These are phyloP conservation scores for Thripadectes ignobilis DNA, from an alignment of 2,797 vertebrate genomes.

Conservation along the genomic window DNA sequence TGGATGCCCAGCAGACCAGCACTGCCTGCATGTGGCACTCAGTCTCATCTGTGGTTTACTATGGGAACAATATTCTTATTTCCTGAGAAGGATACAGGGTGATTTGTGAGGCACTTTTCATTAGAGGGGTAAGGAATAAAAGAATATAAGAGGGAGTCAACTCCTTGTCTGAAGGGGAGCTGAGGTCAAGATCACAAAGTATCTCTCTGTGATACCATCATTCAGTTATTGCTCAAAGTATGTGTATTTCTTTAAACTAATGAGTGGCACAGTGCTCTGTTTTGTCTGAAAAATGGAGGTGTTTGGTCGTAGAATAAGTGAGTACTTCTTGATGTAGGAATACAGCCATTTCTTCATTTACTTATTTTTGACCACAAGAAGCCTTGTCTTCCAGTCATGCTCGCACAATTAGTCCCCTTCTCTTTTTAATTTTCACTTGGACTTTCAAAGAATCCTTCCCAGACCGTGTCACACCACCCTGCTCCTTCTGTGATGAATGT, in stretches of 20 bases:
- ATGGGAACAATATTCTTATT: not conserved
- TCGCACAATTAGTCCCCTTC: not conserved
- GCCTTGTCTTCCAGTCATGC: not conserved
- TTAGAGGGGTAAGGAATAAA: not conserved
- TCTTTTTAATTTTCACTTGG: not conserved
- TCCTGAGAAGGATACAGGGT: not conserved
- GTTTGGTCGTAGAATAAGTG: not conserved
- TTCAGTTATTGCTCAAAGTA: not conserved
- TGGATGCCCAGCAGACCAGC: not conserved
- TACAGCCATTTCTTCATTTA: not conserved
- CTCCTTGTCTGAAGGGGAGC: not conserved
- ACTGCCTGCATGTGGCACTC: not conserved
- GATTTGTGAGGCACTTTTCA: not conserved
- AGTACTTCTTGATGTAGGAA: not conserved
- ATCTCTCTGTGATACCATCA: not conserved
- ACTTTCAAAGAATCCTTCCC: not conserved
- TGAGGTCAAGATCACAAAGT: not conserved
- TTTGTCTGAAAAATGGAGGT: not conserved
- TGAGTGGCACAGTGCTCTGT: not conserved
- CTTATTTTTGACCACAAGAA: not conserved
- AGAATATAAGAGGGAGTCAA: not conserved
- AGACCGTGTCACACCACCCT: not conserved
- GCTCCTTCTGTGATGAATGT: not conserved
- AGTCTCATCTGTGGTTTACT: not conserved
- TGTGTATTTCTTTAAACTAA: not conserved